Conservation (phyloP, 2,797 vertebrate species). For the Picus viridis region DNA sequence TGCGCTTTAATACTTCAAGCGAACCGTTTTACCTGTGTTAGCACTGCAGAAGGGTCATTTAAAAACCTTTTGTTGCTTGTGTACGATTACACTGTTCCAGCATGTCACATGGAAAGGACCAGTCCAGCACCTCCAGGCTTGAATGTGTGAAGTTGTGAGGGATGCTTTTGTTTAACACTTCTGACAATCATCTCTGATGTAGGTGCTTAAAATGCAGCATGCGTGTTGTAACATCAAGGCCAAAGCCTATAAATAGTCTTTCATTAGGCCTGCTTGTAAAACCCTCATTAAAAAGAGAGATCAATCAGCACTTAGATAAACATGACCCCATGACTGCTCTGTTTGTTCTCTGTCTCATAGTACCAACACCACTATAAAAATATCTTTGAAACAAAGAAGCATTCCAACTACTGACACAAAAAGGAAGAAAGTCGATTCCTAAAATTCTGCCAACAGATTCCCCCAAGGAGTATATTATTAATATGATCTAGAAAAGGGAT, state of each 20-base stretch:
- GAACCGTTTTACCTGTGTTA: not conserved
- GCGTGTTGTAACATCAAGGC: not conserved
- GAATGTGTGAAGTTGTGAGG: not conserved
- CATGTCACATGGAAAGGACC: not conserved
- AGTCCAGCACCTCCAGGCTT: not conserved
- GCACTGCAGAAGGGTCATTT: not conserved
- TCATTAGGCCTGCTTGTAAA: conserved; percentile 31
- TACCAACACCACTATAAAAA: conserved; percentile 25
- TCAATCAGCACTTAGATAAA: conserved; percentile 46
- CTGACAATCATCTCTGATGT: not conserved
- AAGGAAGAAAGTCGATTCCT: conserved; percentile 32
- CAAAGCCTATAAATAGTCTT: conserved; percentile 26
- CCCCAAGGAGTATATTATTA: not conserved
- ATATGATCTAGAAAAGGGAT: not conserved
- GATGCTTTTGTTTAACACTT: not conserved
- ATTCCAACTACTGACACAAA: not conserved
- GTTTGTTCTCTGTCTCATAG: conserved; percentile 26
- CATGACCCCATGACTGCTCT: not conserved
- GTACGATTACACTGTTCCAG: not conserved
- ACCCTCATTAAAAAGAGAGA: conserved; percentile 2
- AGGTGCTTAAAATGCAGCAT: not conserved
- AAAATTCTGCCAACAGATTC: conserved; percentile 19
- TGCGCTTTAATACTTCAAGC: not conserved
- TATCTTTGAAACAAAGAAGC: conserved; percentile 34
- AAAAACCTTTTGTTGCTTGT: not conserved